phyloP scores from a whole-genome alignment of 2,888 invertebrate genomes.

The Cryptus armator region DNA sequence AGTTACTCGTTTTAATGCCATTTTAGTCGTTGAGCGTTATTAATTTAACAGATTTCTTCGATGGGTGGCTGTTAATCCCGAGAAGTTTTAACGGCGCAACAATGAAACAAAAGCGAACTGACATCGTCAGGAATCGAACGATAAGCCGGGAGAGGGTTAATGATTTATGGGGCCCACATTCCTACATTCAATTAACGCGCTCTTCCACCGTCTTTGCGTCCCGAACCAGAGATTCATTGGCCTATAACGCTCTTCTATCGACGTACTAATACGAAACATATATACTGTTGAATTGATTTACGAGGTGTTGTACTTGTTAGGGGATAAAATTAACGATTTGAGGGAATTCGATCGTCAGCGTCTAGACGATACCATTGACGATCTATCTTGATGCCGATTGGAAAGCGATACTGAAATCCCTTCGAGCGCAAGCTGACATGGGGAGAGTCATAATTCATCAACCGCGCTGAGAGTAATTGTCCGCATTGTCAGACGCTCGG shows the following conservation, averaged over 20 bases:
- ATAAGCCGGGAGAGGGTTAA: not conserved
- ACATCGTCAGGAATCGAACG: slow-evolving; percentile 14
- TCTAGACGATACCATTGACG: slow-evolving; percentile 3
- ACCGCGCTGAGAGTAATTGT: slow-evolving; percentile 73
- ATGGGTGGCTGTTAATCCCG: not conserved
- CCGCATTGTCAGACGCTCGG: slow-evolving; percentile 68
- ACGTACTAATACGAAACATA: not conserved
- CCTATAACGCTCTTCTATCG: not conserved
- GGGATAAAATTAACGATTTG: slow-evolving; percentile 35
- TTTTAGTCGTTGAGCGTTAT: not conserved
- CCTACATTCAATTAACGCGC: slow-evolving; percentile 16
- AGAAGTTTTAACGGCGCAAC: not conserved
- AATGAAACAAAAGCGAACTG: not conserved
- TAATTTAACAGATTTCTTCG: not conserved
- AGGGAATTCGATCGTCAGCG: slow-evolving; percentile 30
- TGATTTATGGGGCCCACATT: slow-evolving; percentile 38
- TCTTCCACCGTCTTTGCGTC: not conserved
- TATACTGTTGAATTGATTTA: slow-evolving; percentile 32
- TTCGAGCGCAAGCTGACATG: slow-evolving; percentile 57
- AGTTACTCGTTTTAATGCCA: not conserved
- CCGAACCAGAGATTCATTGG: not conserved
- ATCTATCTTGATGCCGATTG: slow-evolving; percentile 20
- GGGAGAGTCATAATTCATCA: slow-evolving; percentile 74
- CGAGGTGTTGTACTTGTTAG: slow-evolving; percentile 39
- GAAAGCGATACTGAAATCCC: slow-evolving; percentile 48